Base-by-base conservation (phyloP, 2,113 vertebrate species). In the Colossoma macropomum region DNA sequence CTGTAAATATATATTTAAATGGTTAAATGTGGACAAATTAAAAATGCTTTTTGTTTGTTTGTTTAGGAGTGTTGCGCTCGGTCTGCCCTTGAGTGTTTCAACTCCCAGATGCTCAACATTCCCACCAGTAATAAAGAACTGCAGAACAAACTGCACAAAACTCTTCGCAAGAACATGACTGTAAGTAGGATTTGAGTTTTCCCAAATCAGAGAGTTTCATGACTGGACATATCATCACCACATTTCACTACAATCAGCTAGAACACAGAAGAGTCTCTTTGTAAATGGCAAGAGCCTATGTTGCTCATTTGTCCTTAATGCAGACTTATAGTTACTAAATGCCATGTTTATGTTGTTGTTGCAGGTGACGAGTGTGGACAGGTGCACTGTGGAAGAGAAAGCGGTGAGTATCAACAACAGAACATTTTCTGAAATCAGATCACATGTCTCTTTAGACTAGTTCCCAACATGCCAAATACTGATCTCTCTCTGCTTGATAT, bases 61-160 rank as follows among this genome's bases (percentile, higher is more conserved):
- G 10, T 34, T 65, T 45, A 94, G 93, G 89, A 89, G 21, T 88
- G 88, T 82, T 94, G 93, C 75, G 69, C 82, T 75, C 56, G 59
- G 19, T 45, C 86, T 30, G 93, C 91, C 1, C 30, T 94, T n/a
- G 0, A 68, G 0, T 95, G 93, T 74, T 94, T 92, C 34, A 34
- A 0, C 7, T 9, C 0, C 0, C 86, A 71, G 38, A 34, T 94
- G 84, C 0, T 30, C 0, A 12, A 38, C 7, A 27, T 50, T 8
- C 4, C 16, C 16, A 28, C 8, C 17, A 0, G 1, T 6, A 2
- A 27, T 11, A 77, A 75, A 54, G 17, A 0, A 0, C 0, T 3
- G 8, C 21, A 56, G 0, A 48, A 2, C 1, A 88, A 83, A 77
- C 77, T 94, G 11, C 1, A 0, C 16, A 87, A 0, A 4, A 89